A percentile compares a stretch with the other conserved stretches of the same genome.
phyloP scores from a whole-genome alignment of 2,888 invertebrate species.

The Eupithecia vulgata region DNA sequence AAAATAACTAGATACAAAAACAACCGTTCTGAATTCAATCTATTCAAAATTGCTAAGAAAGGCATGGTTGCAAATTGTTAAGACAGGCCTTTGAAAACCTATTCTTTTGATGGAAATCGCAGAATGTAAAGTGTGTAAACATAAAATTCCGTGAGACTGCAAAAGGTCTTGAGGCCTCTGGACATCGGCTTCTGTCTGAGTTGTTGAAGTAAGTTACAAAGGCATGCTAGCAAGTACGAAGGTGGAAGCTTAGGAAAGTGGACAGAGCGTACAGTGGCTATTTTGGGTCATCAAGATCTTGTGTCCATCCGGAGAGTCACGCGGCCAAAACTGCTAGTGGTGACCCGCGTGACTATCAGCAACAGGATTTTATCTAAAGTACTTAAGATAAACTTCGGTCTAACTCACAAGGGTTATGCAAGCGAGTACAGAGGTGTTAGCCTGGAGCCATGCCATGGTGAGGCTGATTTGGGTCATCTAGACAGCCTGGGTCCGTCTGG shows the following conservation, averaged over 20 bases:
- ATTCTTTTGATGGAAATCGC: not conserved
- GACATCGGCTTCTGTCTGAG: no score
- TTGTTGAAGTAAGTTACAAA: no score
- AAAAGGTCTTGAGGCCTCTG: no score
- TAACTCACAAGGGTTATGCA: conserved; percentile 74
- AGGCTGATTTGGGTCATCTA: conserved; percentile 70
- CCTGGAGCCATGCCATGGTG: conserved; percentile 73
- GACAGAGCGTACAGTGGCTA: no score
- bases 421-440: conserved; percentile 76
- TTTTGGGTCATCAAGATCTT: no score
- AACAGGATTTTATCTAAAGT: conserved; percentile 71
- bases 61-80: not conserved
- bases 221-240: no score
- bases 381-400: not conserved
- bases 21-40: not conserved
- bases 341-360: conserved; percentile 80
- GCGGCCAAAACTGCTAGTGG: conserved; percentile 75
- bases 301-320: conserved; percentile 72
- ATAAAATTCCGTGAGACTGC: no score
- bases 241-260: no score
- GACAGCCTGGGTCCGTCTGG: conserved; percentile 72
- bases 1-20: not conserved
- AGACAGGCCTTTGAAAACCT: not conserved
- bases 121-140: not conserved
- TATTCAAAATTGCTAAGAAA: not conserved